Evolutionary conservation across 2,797 vertebrate species (phyloP), one percentile per base, ranked within the genome.

Genomic region (Trachurus trachurus): DNA sequence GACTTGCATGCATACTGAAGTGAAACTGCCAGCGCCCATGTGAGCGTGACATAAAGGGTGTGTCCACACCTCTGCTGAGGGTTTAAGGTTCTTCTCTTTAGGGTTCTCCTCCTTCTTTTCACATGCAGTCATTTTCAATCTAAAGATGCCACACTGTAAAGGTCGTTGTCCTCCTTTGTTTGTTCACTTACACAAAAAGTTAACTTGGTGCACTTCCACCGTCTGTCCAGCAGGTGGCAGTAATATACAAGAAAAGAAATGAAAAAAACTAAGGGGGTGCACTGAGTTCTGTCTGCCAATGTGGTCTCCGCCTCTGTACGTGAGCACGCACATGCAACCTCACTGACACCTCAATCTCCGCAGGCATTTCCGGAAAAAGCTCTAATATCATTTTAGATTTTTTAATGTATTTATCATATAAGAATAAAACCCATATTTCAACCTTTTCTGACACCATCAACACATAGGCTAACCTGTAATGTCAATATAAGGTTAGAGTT

Each of bases 201-300:
- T n/a, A n/a, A n/a, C n/a, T n/a, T n/a, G n/a, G n/a, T n/a, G 90
- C 80, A 89, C 53, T 79, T 54, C 0, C 0, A 8, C 0, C 0
- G 0, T 2, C 0, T 56, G 49, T 61, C 90, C 93, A 83, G 58
- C 69, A 91, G 87, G 39, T 83, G 87, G 74, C 64, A n/a, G 0
- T 0, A 56, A 57, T 37, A 6, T 1, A 76, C 74, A 63, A 78
- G 29, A 6, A 6, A 6, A 6, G 31, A 34, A 34, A 34, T 1
- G 26, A 34, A 4, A 26, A 26, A 21, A 70, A n/a, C 1, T 1
- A 17, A 26, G 10, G 5, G 10, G 3, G 26, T 0, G 0, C 54
- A 2, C 2, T 34, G 2, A 7, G 7, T 10, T 34, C 31, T 34
- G 6, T 34, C 31, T 34, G 31, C 6, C 26, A n/a, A 15, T 53